Evolutionary conservation across 2,797 vertebrate genomes (phyloP).

Genomic region (Malurus splendens): DNA sequence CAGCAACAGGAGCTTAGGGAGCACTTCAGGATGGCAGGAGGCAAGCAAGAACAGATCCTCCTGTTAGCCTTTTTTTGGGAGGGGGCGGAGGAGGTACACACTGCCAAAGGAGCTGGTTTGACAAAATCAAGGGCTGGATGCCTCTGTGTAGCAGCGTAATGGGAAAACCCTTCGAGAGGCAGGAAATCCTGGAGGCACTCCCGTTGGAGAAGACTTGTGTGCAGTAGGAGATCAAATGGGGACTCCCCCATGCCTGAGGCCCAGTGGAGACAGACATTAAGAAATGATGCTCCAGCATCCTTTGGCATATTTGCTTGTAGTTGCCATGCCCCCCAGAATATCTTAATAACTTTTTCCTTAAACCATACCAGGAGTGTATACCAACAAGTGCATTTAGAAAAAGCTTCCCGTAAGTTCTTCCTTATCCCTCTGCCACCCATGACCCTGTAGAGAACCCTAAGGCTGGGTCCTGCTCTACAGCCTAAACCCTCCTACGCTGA

Average conservation of each 20-base stretch:
- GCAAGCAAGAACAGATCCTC: background rate
- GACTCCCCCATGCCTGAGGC: background rate
- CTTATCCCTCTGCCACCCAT: background rate
- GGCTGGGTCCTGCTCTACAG: background rate
- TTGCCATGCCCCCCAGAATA: background rate
- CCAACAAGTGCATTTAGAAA: background rate
- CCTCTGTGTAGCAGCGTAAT: background rate
- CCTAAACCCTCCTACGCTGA: background rate
- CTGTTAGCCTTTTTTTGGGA: background rate
- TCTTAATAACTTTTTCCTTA: background rate
- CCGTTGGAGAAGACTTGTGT: background rate
- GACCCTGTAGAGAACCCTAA: background rate
- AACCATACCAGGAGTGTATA: background rate
- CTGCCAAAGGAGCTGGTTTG: constrained; percentile 15
- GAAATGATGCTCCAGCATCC: background rate
- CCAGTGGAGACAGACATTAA: background rate
- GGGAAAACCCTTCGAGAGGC: background rate
- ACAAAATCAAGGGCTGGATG: background rate
- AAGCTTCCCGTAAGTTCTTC: background rate
- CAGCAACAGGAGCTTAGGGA: background rate
- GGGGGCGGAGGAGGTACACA: fast-evolving
- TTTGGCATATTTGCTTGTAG: background rate
- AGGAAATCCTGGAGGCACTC: constrained; percentile 25
- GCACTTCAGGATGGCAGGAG: background rate
- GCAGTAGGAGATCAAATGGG: background rate